Evolutionary conservation across 2,113 vertebrate genomes (phyloP).

Genomic region (Stegastes partitus): DNA sequence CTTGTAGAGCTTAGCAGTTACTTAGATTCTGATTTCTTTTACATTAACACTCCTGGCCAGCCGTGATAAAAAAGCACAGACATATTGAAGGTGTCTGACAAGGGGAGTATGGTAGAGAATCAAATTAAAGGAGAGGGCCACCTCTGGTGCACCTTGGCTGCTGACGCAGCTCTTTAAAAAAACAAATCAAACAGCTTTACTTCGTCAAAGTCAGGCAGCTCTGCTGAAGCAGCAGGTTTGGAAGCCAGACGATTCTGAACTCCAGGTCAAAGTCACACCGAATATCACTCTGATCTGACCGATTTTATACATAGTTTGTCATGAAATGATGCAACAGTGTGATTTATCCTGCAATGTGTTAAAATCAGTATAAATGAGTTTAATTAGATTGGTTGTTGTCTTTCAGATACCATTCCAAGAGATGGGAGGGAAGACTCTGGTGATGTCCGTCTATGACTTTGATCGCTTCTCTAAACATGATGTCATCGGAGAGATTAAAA

Average conservation of each 20-base stretch:
- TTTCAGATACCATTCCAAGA: slow-evolving; percentile 95
- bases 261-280: slow-evolving; percentile 28
- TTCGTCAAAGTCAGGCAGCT: slow-evolving; percentile 59
- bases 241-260: slow-evolving; percentile 26
- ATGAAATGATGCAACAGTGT: not conserved
- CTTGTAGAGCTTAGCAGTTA: slow-evolving; percentile 7
- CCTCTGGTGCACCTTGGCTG: slow-evolving; percentile 57
- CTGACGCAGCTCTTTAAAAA: slow-evolving; percentile 71
- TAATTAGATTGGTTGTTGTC: slow-evolving; percentile 12
- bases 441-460: slow-evolving; percentile 98
- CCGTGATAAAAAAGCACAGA: slow-evolving; percentile 55
- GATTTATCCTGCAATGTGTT: not conserved
- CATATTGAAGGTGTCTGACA: slow-evolving; percentile 62
- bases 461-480: slow-evolving; percentile 99
- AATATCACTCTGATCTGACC: not conserved
- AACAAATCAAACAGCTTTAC: slow-evolving; percentile 54
- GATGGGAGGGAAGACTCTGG: slow-evolving; percentile 95
- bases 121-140: slow-evolving; percentile 74
- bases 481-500: slow-evolving; percentile 95
- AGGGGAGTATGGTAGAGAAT: slow-evolving; percentile 69
- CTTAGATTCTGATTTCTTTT: slow-evolving; percentile 32
- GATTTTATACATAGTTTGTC: not conserved
- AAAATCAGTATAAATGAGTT: not conserved
- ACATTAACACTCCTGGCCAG: slow-evolving; percentile 14
- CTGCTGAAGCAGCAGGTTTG: slow-evolving; percentile 58